Conservation (phyloP, 2,797 vertebrate species). For the Buphagus erythrorhynchus region DNA sequence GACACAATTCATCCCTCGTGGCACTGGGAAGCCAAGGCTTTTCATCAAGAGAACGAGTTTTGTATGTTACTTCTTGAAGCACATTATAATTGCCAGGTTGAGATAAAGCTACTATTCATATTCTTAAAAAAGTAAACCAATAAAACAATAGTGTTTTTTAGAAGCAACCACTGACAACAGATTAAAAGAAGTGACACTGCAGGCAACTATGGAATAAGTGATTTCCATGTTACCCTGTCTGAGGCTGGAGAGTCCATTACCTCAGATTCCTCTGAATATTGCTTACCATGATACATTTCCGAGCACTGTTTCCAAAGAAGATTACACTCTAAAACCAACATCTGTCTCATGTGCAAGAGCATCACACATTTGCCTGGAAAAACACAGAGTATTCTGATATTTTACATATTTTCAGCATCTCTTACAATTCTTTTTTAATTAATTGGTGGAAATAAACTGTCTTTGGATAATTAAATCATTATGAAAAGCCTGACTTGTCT, state of each 20-base stretch:
- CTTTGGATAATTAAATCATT: not conserved
- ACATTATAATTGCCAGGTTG: not conserved
- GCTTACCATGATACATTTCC: not conserved
- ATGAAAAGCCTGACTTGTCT: not conserved
- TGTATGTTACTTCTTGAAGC: not conserved
- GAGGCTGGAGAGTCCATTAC: not conserved
- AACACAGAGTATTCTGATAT: not conserved
- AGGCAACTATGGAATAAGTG: not conserved
- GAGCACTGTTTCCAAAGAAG: not conserved
- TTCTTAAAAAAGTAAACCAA: accelerated
- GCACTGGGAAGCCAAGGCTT: not conserved
- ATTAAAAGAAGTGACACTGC: not conserved
- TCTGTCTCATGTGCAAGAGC: not conserved
- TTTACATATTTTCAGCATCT: not conserved
- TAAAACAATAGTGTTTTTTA: not conserved
- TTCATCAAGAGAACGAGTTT: not conserved
- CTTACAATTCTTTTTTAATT: not conserved
- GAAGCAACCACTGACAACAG: not conserved
- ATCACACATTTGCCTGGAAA: not conserved
- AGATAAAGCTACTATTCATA: not conserved
- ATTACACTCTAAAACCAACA: not conserved
- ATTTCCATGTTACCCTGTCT: not conserved
- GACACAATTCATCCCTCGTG: not conserved
- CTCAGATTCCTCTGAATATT: not conserved
- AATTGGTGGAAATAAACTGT: not conserved